These are phyloP conservation scores for Keiferia lycopersicella DNA, from an alignment of 2,888 invertebrate species.

Conservation along the genomic window DNA sequence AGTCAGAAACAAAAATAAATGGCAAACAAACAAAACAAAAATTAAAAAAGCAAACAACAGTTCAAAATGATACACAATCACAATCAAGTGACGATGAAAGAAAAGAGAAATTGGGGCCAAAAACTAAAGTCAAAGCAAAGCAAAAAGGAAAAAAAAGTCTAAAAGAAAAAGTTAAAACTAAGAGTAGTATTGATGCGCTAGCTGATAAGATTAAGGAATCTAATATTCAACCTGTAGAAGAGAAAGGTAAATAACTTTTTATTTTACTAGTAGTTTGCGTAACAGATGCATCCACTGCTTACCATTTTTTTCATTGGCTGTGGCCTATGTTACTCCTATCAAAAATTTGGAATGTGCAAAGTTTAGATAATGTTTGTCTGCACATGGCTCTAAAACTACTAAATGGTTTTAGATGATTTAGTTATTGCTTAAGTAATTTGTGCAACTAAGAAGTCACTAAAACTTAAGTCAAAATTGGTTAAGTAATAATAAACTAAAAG, in stretches of 20 bases:
- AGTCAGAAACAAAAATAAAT: conserved; percentile 31
- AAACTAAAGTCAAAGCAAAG: conserved; percentile 24
- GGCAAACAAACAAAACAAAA: conserved; percentile 29
- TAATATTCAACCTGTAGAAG: conserved; percentile 56
- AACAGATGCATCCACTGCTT: no score
- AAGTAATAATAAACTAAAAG: no score
- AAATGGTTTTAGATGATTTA: no score
- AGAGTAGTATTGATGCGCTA: conserved; percentile 50
- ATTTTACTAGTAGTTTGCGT: no score
- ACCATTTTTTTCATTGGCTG: no score
- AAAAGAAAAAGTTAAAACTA: conserved; percentile 29
- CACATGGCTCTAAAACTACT: no score
- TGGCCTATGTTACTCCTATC: no score
- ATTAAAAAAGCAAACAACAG: conserved; percentile 34
- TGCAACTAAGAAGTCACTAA: no score
- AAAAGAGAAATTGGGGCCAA: conserved; percentile 30
- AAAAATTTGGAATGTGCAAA: no score
- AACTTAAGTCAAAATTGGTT: no score
- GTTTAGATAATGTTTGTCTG: no score
- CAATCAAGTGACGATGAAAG: conserved; percentile 29
- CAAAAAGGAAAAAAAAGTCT: conserved; percentile 27
- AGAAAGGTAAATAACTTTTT: conserved; percentile 51
- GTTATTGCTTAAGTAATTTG: no score
- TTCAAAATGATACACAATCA: conserved; percentile 31
- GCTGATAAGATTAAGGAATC: conserved; percentile 56